Percentiles rank a stretch among this genome's conserved stretches.
Conservation (phyloP, 2,113 vertebrate species). For the Psittacara wagleri region DNA sequence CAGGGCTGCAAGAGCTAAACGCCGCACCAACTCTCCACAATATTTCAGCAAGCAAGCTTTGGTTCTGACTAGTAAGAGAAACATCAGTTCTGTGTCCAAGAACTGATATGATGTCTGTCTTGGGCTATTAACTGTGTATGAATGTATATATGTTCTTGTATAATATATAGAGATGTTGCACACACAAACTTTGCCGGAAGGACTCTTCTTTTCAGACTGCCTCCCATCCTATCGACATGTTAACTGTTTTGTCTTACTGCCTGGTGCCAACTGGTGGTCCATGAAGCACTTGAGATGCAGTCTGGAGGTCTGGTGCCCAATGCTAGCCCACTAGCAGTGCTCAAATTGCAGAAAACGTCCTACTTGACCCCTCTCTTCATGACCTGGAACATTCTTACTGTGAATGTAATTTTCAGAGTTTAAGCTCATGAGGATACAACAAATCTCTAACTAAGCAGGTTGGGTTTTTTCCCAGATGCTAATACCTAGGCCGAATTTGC, state of each 20-base stretch:
- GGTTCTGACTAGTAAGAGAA: neutral
- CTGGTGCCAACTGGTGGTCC: neutral
- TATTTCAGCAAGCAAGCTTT: neutral
- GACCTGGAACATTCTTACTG: neutral
- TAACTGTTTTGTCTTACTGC: neutral
- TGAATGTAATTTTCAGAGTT: neutral
- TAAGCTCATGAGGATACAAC: neutral
- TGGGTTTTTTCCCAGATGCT: neutral
- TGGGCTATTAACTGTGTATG: neutral
- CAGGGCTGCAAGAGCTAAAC: neutral
- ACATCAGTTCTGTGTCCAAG: neutral
- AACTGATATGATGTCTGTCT: neutral
- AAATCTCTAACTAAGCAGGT: neutral
- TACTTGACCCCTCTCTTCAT: neutral
- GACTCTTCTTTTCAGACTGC: neutral
- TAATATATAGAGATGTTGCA: neutral
- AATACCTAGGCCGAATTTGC: neutral
- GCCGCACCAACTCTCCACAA: neutral
- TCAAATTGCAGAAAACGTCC: neutral
- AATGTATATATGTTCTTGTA: slow-evolving; percentile 12
- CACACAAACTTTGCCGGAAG: neutral
- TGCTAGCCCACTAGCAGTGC: neutral
- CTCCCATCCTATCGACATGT: rapidly evolving
- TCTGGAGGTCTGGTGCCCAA: neutral
- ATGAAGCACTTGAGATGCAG: neutral